Conservation (phyloP, 2,888 invertebrate species). For the Mactromeris polynyma region DNA sequence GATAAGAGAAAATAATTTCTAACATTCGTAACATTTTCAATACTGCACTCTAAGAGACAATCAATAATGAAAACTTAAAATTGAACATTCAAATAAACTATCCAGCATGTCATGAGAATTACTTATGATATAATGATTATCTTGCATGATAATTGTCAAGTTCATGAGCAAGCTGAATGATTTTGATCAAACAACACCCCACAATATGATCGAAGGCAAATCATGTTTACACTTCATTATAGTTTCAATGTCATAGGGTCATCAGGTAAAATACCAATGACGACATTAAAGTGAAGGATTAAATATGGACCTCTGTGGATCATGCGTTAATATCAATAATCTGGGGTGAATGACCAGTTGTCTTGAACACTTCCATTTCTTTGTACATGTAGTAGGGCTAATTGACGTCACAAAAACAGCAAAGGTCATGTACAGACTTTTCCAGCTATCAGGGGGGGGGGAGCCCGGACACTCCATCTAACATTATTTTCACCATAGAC, state of each 20-base stretch:
- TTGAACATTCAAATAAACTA: neutral
- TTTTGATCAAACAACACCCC: neutral
- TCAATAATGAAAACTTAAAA: too few relatives aligned
- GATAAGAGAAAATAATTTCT: neutral
- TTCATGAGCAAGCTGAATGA: neutral
- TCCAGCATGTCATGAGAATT: neutral
- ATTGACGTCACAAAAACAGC: too few relatives aligned
- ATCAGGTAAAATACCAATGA: neutral
- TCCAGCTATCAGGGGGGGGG: too few relatives aligned
- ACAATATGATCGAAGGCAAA: neutral
- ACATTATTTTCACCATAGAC: too few relatives aligned
- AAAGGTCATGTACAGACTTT: too few relatives aligned
- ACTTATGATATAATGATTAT: neutral
- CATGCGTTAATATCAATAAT: too few relatives aligned
- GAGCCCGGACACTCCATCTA: too few relatives aligned
- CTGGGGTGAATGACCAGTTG: too few relatives aligned
- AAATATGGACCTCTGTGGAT: neutral
- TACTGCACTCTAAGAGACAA: neutral
- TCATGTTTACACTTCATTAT: neutral
- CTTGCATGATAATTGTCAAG: neutral
- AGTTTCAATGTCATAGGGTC: neutral
- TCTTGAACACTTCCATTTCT: too few relatives aligned
- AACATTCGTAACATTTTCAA: neutral
- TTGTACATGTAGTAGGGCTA: too few relatives aligned
- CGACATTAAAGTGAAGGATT: neutral